Conservation (phyloP, 2,113 vertebrate genomes). For the Cricetomys ansorgei region DNA sequence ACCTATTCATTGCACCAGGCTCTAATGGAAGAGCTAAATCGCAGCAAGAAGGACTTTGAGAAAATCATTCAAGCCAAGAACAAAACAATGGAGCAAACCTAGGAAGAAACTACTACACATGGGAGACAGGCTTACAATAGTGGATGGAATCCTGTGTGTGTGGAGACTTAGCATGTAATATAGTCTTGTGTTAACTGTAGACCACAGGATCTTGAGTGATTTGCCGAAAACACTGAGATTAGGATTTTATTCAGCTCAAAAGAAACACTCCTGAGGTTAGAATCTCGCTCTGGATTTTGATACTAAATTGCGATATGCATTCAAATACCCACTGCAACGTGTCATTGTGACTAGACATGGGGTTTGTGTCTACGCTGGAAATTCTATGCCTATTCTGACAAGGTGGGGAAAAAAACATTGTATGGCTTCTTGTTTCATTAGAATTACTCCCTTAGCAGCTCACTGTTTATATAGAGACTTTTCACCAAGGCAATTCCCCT, state of each 20-base stretch:
- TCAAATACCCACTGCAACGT: neutral
- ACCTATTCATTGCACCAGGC: neutral
- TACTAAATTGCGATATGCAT: neutral
- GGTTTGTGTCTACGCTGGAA: slow-evolving; percentile 26
- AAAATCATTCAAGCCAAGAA: slow-evolving; percentile 95
- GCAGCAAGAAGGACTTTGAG: slow-evolving; percentile 92
- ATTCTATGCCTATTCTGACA: accelerated
- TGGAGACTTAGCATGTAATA: neutral
- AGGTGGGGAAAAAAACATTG: neutral
- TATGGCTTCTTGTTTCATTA: neutral
- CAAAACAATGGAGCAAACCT: slow-evolving; percentile 94
- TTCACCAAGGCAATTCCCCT: neutral
- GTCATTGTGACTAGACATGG: neutral
- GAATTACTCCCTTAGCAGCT: neutral
- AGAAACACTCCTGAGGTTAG: neutral
- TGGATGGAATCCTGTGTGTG: neutral
- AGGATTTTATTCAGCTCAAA: neutral
- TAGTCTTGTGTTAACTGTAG: neutral
- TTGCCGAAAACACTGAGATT: neutral
- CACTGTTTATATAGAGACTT: neutral
- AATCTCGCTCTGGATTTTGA: neutral
- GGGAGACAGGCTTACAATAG: neutral
- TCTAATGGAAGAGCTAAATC: slow-evolving; percentile 92
- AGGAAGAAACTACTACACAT: too few relatives aligned
- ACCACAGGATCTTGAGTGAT: neutral